phyloP scores from a whole-genome alignment of 2,113 vertebrate species.

The Pao palembangensis region DNA sequence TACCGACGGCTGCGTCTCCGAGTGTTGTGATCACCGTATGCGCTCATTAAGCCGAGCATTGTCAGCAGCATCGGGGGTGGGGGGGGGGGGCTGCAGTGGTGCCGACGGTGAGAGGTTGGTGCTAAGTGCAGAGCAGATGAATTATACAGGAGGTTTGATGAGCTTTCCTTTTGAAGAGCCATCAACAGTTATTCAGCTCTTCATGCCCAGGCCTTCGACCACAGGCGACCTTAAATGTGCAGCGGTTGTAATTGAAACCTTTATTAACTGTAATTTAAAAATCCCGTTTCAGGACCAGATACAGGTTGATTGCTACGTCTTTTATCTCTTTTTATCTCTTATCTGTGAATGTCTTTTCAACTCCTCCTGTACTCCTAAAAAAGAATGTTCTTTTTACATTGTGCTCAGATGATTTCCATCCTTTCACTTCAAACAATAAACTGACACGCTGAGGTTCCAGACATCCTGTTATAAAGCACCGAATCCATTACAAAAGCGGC shows the following conservation, averaged over 20 bases:
- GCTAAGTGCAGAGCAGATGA: background rate
- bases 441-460: background rate
- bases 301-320: too few species aligned
- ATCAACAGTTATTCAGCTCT: background rate
- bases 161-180: background rate
- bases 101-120: background rate
- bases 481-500: background rate
- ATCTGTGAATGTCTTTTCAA: background rate
- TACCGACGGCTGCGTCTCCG: background rate
- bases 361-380: too few species aligned
- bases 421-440: background rate
- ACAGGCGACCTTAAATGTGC: background rate
- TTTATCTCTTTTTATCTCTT: too few species aligned
- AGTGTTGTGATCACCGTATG: background rate
- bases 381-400: background rate
- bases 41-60: background rate
- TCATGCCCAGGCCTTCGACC: background rate
- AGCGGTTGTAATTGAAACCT: background rate
- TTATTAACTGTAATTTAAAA: too few species aligned
- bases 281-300: too few species aligned
- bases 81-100: too few species aligned
- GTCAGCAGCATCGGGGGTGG: background rate
- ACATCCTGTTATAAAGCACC: background rate
- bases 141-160: slow-evolving; percentile 1
- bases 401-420: background rate